These are phyloP conservation scores for Chouioia cunea DNA, from an alignment of 2,888 invertebrate species.

Conservation along the genomic window DNA sequence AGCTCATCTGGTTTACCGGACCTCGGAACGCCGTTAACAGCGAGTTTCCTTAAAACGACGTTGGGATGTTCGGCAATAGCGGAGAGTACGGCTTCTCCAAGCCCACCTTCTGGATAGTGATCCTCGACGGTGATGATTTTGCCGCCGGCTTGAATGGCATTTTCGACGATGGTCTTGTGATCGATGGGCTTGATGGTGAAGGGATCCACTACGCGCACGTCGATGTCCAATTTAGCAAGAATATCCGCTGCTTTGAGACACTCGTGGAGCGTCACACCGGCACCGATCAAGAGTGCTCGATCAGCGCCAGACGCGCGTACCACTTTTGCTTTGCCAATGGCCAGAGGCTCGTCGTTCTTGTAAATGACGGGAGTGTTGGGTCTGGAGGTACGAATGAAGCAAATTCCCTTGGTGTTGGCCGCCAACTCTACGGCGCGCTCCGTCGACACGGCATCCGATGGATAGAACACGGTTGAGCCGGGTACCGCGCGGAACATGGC, in stretches of 20 bases:
- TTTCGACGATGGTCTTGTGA: slow-evolving; percentile 77
- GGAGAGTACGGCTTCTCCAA: slow-evolving; percentile 94
- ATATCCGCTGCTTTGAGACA: slow-evolving; percentile 86
- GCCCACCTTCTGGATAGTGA: slow-evolving; percentile 95
- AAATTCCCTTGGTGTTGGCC: slow-evolving; percentile 94
- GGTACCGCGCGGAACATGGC: slow-evolving; percentile 95
- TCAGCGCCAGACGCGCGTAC: slow-evolving; percentile 83
- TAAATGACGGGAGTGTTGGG: slow-evolving; percentile 92
- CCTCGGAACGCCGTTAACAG: slow-evolving; percentile 86
- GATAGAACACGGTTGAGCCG: slow-evolving; percentile 83
- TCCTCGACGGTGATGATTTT: slow-evolving; percentile 94
- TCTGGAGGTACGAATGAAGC: slow-evolving; percentile 95
- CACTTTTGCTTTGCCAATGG: slow-evolving; percentile 84
- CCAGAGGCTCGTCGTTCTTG: slow-evolving; percentile 84
- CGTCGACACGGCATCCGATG: slow-evolving; percentile 91
- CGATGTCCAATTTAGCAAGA: slow-evolving; percentile 79
- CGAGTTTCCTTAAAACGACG: slow-evolving; percentile 82
- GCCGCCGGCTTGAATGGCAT: slow-evolving; percentile 85
- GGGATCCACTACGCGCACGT: slow-evolving; percentile 90
- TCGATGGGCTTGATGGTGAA: slow-evolving; percentile 98
- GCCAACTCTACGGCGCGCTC: slow-evolving; percentile 96
- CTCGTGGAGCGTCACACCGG: slow-evolving; percentile 94
- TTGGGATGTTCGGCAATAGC: slow-evolving; percentile 81
- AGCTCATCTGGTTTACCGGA: slow-evolving; percentile 92
- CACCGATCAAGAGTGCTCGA: slow-evolving; percentile 88